Evolutionary conservation across 2,113 vertebrate genomes (phyloP), one percentile per base, ranked within the genome.

Genomic region (Tringa solitaria): DNA sequence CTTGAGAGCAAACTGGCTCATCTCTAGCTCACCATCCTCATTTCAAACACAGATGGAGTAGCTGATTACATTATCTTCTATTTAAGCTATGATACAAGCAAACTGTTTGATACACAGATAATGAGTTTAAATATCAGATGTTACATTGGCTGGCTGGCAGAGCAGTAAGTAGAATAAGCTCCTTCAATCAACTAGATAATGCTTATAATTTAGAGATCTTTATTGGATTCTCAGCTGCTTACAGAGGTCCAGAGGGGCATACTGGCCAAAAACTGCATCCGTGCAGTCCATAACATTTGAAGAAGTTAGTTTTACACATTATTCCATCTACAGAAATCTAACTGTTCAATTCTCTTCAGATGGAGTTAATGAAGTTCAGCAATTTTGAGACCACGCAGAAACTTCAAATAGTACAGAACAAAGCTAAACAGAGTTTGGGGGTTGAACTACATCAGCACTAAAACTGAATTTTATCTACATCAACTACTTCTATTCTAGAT

Each of bases 71-170:
- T 97, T 96, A 96, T 91, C 95, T 95, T 93, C 92, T 96, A 93
- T 96, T 97, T 97, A 97, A 93, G 93, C 93, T 96, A 93, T 90
- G 95, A 96, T 91, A 96, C 59, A 91, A 93, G 90, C 90, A 97
- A 96, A 97, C 95, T 96, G 96, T 96, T 91, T 96, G 93, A 97
- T 94, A 96, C 91, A 93, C 72, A 96, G 95, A 93, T 95, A 96
- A 97, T 94, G 90, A 95, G 85, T 93, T 95, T 96, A 97, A 97
- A 96, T 95, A 96, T 97, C 93, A 97, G 95, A 93, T 96, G 95
- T 96, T 96, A 93, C 64, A 88, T 3, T 94, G 95, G 91, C 96
- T 96, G 91, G 87, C 70, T 87, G 84, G 95, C 84, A 96, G 37
- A 96, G 79, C 69, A 82, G 81, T 53, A 93, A 90, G 87, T 1